Percentiles rank a stretch among this genome's conserved stretches.
phyloP scores from a whole-genome alignment of 2,888 invertebrate genomes.

The Tigriopus californicus region DNA sequence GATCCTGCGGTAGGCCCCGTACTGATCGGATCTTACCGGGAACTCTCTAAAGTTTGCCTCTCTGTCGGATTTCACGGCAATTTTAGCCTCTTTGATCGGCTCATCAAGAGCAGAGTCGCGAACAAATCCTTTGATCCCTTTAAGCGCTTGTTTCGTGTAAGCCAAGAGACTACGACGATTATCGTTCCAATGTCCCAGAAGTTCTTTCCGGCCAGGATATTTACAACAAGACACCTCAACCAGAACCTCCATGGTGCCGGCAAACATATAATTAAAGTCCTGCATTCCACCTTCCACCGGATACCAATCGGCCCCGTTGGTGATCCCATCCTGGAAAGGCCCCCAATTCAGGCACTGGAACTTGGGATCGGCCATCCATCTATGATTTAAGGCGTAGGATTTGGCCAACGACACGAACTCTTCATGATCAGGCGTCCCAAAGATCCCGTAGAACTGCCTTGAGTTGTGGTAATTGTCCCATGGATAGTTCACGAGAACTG shows the following conservation, averaged over 20 bases:
- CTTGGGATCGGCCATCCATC: constrained; percentile 49
- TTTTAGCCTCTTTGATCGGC: not conserved
- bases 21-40: not conserved
- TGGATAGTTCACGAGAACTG: not conserved
- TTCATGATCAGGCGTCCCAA: constrained; percentile 63
- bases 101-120: not conserved
- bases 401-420: constrained; percentile 66
- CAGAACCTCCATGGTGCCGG: constrained; percentile 86
- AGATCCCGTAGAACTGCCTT: not conserved
- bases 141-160: constrained; percentile 6
- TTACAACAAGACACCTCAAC: constrained; percentile 85
- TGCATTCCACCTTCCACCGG: constrained; percentile 68
- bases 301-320: constrained; percentile 86
- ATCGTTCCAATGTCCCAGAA: not conserved
- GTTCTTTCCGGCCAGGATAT: constrained; percentile 38
- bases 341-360: constrained; percentile 29
- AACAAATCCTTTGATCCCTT: constrained; percentile 6
- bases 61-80: not conserved
- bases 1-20: not conserved
- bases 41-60: not conserved
- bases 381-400: constrained; percentile 66
- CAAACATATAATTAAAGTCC: constrained; percentile 80
- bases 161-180: not conserved
- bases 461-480: not conserved
- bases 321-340: constrained; percentile 67